Evolutionary conservation across 2,797 vertebrate genomes (phyloP).

Genomic region (Carduelis carduelis): DNA sequence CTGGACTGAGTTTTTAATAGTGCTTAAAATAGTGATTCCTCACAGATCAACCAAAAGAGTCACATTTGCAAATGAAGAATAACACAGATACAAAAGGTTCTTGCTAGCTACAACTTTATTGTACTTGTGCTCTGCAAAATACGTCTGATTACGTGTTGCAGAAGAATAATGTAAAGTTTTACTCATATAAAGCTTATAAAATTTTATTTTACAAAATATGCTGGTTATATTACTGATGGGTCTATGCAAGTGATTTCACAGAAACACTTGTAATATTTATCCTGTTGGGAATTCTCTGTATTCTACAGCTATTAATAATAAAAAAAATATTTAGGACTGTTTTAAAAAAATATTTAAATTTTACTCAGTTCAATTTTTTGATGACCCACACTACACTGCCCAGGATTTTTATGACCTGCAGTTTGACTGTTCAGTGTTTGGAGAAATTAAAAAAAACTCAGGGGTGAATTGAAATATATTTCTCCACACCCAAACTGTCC

Average conservation of each 20-base stretch:
- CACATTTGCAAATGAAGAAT: not conserved
- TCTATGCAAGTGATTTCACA: not conserved
- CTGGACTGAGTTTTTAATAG: slow-evolving; percentile 23
- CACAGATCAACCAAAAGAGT: not conserved
- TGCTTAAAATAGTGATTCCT: slow-evolving; percentile 27
- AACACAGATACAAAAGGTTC: not conserved
- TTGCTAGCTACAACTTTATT: not conserved
- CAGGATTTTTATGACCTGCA: not conserved
- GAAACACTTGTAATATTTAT: not conserved
- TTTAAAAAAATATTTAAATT: not conserved
- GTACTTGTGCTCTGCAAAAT: not conserved
- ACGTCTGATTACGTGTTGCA: not conserved
- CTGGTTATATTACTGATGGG: not conserved
- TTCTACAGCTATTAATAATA: not conserved
- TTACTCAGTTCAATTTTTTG: not conserved
- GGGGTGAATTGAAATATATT: not conserved
- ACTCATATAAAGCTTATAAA: not conserved
- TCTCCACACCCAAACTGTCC: not conserved
- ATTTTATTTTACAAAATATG: not conserved
- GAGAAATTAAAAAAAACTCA: not conserved
- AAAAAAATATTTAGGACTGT: not conserved
- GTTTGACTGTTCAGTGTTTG: not conserved
- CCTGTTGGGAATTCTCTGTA: not conserved
- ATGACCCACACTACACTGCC: not conserved
- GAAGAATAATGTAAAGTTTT: not conserved